Percentiles rank a stretch among this genome's conserved stretches.
phyloP scores from a whole-genome alignment of 2,888 invertebrate genomes.

The Himalopsyche japonica region DNA sequence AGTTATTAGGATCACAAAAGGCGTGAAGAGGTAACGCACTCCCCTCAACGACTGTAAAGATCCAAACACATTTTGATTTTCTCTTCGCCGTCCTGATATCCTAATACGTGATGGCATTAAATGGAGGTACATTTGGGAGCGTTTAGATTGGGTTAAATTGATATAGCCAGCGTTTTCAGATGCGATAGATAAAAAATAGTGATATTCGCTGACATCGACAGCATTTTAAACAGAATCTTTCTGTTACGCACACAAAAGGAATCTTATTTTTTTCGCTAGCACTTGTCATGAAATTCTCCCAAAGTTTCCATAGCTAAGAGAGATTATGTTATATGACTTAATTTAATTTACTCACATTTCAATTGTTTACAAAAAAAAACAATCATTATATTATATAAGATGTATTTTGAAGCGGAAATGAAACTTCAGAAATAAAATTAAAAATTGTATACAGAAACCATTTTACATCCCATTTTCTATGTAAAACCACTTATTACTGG shows the following conservation, averaged over 20 bases:
- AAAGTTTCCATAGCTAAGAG: too few species aligned
- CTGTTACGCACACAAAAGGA: background rate
- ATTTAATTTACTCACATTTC: too few species aligned
- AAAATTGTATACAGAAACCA: too few species aligned
- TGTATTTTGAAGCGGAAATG: too few species aligned
- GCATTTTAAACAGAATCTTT: background rate
- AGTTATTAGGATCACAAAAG: background rate
- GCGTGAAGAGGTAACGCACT: background rate
- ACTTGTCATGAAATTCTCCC: too few species aligned
- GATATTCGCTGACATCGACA: background rate
- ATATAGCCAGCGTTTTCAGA: slow-evolving; percentile 12
- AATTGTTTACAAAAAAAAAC: too few species aligned
- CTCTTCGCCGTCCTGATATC: background rate
- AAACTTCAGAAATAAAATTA: too few species aligned
- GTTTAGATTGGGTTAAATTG: slow-evolving; percentile 30
- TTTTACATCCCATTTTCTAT: too few species aligned
- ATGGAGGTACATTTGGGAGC: slow-evolving; percentile 8
- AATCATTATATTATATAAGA: too few species aligned
- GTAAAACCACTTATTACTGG: too few species aligned
- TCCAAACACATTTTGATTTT: slow-evolving; percentile 1
- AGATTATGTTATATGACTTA: too few species aligned
- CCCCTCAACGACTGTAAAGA: background rate
- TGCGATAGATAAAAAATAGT: background rate
- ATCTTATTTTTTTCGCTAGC: too few species aligned
- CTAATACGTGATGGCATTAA: slow-evolving; percentile 29